phyloP scores from a whole-genome alignment of 1,140 invertebrate species.

The Bombus superbus region DNA sequence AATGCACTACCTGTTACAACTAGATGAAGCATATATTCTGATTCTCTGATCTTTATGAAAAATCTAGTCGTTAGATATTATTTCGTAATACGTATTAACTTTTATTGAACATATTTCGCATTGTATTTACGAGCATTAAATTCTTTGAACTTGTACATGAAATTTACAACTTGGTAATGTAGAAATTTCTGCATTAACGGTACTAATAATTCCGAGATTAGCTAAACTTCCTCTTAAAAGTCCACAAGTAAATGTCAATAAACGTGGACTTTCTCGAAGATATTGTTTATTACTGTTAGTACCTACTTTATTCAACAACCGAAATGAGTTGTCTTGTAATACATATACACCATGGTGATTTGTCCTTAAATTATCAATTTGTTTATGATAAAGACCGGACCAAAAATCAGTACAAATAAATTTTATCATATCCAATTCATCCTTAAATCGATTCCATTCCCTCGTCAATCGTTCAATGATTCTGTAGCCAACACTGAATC shows the following conservation, averaged over 20 bases:
- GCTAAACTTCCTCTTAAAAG: constrained; percentile 96
- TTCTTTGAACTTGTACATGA: constrained; percentile 93
- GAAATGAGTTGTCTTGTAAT: constrained; percentile 97
- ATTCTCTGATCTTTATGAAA: not conserved
- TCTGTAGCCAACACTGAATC: constrained; percentile 95
- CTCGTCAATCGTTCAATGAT: constrained; percentile 96
- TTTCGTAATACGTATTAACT: not conserved
- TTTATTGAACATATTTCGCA: not conserved
- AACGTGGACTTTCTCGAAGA: constrained; percentile 93
- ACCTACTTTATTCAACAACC: constrained; percentile 92
- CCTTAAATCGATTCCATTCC: constrained; percentile 96
- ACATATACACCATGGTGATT: constrained; percentile 99
- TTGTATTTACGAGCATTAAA: constrained; percentile 67
- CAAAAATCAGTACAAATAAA: constrained; percentile 99
- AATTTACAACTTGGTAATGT: constrained; percentile 97
- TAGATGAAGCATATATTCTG: constrained; percentile 8
- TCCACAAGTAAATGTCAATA: constrained; percentile 97
- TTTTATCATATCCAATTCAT: constrained; percentile 99
- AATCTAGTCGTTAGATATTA: not conserved
- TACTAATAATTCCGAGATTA: constrained; percentile 96
- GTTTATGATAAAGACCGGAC: constrained; percentile 98
- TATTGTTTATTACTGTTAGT: constrained; percentile 94
- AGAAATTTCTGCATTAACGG: constrained; percentile 97
- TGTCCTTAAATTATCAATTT: constrained; percentile 98
- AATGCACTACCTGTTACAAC: not conserved